Evolutionary conservation across 1,140 invertebrate genomes (phyloP), one percentile per base, ranked within the genome.

Genomic region (Tetramorium parvispinum): DNA sequence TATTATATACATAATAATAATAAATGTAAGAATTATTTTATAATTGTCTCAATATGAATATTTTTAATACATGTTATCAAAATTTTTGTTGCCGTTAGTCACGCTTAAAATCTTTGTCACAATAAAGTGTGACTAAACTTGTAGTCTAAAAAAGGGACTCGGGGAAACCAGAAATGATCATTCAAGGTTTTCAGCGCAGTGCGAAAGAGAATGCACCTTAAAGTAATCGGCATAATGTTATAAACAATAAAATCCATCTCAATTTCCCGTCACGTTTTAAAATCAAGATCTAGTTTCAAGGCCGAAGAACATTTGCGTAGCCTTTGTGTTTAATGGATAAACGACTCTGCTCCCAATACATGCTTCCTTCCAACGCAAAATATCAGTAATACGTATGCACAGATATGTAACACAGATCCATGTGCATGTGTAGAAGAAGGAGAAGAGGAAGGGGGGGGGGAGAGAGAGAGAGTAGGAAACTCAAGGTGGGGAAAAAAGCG

Each of bases 1-100:
- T 4, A 75, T 65, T 21, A 79, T 65, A 40, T 70, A 10, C 66
- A 46, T 8, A 49, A 70, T 43, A 49, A 70, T 43, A 57, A 32
- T 43, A 81, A 70, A 81, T 55, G 2, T 82, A 57, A 70, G 0
- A 21, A 43, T 27, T 27, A 24, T 61, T 77, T 77, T 40, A 13
- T 76, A 76, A 59, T 59, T 76, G 27, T 73, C 13, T 40, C 10
- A 59, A 59, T 73, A 53, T 53, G 3, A 32, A 51, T 51, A 32
- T n/a, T 71, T 51, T 11, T 27, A 73, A 3, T 13, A 32, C n/a
- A n/a, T n/a, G 13, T 4, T 32, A 73, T 73, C 40, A n/a, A 32
- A 32, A 73, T 16, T 8, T 51, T 53, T 11, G n/a, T 53, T 11
- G n/a, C 8, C 1, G 2, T 71, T 51, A 51, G 4, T 71, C 24